Evolutionary conservation across 2,888 invertebrate species (phyloP).

Genomic region (Chalcis sispes): DNA sequence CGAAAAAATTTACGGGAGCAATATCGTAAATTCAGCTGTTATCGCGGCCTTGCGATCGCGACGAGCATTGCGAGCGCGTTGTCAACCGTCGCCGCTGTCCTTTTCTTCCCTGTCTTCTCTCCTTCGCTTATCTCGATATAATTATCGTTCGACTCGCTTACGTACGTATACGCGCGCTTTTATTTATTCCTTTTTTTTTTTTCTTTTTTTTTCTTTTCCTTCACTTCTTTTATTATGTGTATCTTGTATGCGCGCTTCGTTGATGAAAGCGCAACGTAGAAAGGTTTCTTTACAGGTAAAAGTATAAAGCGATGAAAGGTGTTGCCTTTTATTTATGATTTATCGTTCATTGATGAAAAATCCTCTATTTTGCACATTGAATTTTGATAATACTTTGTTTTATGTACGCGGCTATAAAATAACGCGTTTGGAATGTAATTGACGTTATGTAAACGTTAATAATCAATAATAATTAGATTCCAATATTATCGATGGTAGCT

Average conservation of each 20-base stretch:
- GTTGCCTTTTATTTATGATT: no score
- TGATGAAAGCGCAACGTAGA: not conserved
- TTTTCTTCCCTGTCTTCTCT: constrained; percentile 19
- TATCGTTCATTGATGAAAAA: no score
- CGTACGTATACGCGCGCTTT: not conserved
- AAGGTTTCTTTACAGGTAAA: no score
- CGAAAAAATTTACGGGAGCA: constrained; percentile 23
- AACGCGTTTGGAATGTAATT: no score
- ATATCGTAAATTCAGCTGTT: constrained; percentile 40
- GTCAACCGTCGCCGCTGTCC: constrained; percentile 14
- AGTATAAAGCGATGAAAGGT: no score
- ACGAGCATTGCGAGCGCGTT: not conserved
- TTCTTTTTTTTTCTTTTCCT: not conserved
- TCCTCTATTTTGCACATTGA: no score
- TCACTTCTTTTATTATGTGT: not conserved
- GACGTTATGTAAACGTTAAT: no score
- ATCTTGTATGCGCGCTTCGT: not conserved
- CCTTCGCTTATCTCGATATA: constrained; percentile 31
- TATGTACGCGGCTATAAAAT: no score
- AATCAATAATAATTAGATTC: no score
- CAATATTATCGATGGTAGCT: no score
- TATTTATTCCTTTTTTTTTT: not conserved
- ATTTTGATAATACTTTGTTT: no score
- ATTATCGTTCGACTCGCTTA: constrained; percentile 33
- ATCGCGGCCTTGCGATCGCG: constrained; percentile 40